Conservation (phyloP, 2,797 vertebrate species). For the Apogon talboti region DNA sequence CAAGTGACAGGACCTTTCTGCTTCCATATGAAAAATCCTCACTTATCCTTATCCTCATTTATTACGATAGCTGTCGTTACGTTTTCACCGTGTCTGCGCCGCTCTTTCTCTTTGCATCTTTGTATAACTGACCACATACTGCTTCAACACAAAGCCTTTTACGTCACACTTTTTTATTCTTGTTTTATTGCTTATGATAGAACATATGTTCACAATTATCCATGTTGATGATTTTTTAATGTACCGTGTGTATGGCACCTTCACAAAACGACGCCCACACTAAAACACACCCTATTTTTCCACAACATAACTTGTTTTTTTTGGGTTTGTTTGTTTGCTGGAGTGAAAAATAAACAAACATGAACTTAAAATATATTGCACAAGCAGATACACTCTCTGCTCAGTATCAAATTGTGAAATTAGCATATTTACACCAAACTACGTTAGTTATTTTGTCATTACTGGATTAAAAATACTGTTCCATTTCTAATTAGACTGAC, state of each 20-base stretch:
- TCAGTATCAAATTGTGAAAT: slow-evolving; percentile 9
- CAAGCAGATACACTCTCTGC: neutral
- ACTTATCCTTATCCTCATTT: slow-evolving; percentile 20
- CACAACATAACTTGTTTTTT: no score
- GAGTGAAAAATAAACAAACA: neutral
- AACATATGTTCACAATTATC: slow-evolving; percentile 18
- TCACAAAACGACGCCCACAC: no score
- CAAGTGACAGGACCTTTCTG: slow-evolving; percentile 53
- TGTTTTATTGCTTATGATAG: neutral
- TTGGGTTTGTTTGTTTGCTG: neutral
- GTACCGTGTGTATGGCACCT: no score
- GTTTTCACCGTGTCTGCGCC: neutral
- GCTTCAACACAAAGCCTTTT: slow-evolving; percentile 1
- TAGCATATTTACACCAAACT: neutral
- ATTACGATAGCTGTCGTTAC: slow-evolving; percentile 31
- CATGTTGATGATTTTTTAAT: neutral
- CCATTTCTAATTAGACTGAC: slow-evolving; percentile 42
- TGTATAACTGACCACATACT: slow-evolving; percentile 12
- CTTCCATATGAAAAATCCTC: neutral
- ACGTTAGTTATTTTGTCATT: slow-evolving; percentile 25
- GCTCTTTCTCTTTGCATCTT: slow-evolving; percentile 19
- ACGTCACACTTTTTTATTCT: slow-evolving; percentile 1
- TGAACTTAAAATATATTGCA: neutral
- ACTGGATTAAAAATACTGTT: slow-evolving; percentile 39
- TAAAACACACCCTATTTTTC: neutral